These are phyloP conservation scores for Pristionchus maxplancki DNA, from an alignment of 2,888 invertebrate species.

Conservation along the genomic window DNA sequence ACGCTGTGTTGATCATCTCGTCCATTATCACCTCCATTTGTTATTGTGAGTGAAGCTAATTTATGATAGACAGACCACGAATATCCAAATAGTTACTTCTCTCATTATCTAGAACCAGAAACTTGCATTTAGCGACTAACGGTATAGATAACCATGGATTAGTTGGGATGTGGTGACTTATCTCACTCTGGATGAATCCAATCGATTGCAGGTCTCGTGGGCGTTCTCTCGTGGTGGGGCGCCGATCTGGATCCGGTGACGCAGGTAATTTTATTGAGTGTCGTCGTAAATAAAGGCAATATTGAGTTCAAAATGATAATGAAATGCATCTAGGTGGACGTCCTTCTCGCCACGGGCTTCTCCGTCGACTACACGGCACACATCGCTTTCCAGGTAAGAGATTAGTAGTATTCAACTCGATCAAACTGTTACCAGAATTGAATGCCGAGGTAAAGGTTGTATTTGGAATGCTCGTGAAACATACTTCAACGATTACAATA, in stretches of 20 bases:
- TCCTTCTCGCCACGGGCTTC: slow-evolving; percentile 75
- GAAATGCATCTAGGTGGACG: slow-evolving; percentile 68
- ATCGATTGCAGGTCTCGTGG: slow-evolving; percentile 68
- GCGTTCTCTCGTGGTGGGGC: slow-evolving; percentile 74
- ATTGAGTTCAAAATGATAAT: too few species aligned
- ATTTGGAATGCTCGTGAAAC: neutral
- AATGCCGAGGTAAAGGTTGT: neutral
- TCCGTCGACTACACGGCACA: slow-evolving; percentile 74
- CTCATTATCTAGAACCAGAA: too few species aligned
- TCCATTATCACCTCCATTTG: slow-evolving; percentile 74
- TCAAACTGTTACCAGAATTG: too few species aligned
- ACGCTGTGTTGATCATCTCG: slow-evolving; percentile 71
- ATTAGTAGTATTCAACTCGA: neutral
- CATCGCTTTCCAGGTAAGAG: slow-evolving; percentile 67
- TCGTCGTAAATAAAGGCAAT: too few species aligned
- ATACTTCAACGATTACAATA: neutral
- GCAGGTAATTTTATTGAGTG: slow-evolving; percentile 58
- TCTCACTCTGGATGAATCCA: neutral
- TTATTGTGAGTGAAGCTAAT: slow-evolving; percentile 69
- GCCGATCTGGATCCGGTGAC: slow-evolving; percentile 76
- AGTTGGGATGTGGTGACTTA: too few species aligned
- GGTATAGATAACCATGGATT: too few species aligned
- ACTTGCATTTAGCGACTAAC: too few species aligned
- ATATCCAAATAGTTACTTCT: too few species aligned
- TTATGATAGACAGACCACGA: too few species aligned